These are phyloP conservation scores for Pseudomugil gertrudae DNA, from an alignment of 2,797 vertebrate species.

Conservation along the genomic window DNA sequence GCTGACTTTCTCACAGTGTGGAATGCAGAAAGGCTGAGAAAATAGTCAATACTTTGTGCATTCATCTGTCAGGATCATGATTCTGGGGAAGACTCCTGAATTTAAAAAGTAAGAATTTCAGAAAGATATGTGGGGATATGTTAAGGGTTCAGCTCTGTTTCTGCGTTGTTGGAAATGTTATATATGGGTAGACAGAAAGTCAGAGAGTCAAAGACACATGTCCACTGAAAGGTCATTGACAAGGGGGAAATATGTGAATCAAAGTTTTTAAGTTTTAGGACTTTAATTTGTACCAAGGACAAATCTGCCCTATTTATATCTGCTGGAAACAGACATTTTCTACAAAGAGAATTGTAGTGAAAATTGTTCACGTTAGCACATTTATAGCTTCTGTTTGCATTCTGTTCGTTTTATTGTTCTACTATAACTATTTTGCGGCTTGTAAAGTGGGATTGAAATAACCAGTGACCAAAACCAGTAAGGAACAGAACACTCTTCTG, in stretches of 20 bases:
- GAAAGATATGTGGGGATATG: slow-evolving; percentile 23
- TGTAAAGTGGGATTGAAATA: slow-evolving; percentile 37
- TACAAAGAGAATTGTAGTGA: slow-evolving; percentile 75
- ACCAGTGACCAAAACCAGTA: slow-evolving; percentile 45
- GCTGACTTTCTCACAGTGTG: slow-evolving; percentile 66
- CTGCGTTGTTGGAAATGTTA: slow-evolving; percentile 23
- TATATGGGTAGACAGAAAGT: slow-evolving; percentile 36
- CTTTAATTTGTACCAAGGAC: slow-evolving; percentile 78
- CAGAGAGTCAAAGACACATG: slow-evolving; percentile 47
- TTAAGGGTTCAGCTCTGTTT: slow-evolving; percentile 2
- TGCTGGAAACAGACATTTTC: slow-evolving; percentile 71
- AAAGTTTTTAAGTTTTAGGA: slow-evolving; percentile 72
- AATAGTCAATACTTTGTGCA: slow-evolving; percentile 61
- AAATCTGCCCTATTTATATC: slow-evolving; percentile 84
- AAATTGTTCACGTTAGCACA: slow-evolving; percentile 79
- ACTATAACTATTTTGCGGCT: slow-evolving; percentile 54
- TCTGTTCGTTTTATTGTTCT: slow-evolving; percentile 58
- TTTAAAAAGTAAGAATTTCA: slow-evolving; percentile 33
- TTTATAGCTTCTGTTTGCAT: slow-evolving; percentile 64
- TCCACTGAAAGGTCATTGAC: slow-evolving; percentile 73
- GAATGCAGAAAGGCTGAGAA: slow-evolving; percentile 66
- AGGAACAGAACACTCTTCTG: slow-evolving; percentile 31
- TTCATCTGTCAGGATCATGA: slow-evolving; percentile 54
- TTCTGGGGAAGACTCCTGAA: slow-evolving; percentile 42
- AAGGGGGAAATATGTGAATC: slow-evolving; percentile 70